Evolutionary conservation across 2,113 vertebrate genomes (phyloP).

Genomic region (Barbus barbus): DNA sequence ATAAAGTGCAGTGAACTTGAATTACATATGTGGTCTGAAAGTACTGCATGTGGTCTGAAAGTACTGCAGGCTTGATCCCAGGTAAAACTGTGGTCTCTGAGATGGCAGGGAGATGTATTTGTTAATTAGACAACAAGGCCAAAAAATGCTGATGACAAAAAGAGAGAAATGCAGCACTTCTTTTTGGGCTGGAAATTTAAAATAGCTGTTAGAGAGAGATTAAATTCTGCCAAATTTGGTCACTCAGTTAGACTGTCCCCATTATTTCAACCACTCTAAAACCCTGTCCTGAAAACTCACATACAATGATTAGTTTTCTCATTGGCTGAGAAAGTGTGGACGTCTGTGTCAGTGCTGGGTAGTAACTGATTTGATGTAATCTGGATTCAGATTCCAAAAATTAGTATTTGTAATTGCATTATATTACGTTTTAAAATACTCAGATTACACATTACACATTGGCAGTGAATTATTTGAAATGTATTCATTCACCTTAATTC

Average conservation of each 20-base stretch:
- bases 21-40: not conserved
- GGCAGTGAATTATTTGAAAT: not conserved
- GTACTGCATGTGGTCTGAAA: too few species aligned
- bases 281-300: not conserved
- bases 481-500: not conserved
- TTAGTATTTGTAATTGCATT: not conserved
- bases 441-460: not conserved
- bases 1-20: not conserved
- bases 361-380: not conserved
- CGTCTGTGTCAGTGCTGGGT: not conserved
- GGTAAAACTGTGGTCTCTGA: not conserved
- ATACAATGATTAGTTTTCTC: conserved; percentile 1
- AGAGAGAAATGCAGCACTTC: not conserved
- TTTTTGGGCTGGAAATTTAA: conserved; percentile 1
- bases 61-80: not conserved
- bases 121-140: not conserved
- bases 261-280: not conserved
- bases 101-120: not conserved
- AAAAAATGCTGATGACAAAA: not conserved
- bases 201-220: not conserved
- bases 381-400: not conserved
- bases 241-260: not conserved
- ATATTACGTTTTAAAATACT: not conserved
- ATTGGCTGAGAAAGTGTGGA: not conserved
- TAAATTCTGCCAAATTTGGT: not conserved